These are phyloP conservation scores for Eueremaeus valkanovi DNA, from an alignment of 2,888 invertebrate genomes.

Conservation along the genomic window DNA sequence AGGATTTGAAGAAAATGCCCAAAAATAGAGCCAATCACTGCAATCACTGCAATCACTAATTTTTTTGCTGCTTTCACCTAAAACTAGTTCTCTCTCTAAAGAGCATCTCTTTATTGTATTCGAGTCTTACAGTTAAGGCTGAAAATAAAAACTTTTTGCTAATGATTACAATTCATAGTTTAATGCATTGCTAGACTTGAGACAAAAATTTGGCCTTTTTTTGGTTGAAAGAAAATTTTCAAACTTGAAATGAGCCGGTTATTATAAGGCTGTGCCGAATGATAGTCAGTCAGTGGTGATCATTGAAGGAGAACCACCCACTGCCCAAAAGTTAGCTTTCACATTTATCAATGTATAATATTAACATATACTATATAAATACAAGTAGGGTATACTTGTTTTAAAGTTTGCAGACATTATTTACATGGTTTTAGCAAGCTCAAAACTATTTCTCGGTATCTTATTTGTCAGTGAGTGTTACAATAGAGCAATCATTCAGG, in stretches of 20 bases:
- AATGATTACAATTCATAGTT: slow-evolving; percentile 6
- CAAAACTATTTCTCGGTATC: too few species aligned
- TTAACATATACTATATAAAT: neutral
- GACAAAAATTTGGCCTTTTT: slow-evolving; percentile 5
- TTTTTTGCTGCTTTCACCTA: neutral
- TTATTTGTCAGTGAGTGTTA: too few species aligned
- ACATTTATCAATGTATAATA: neutral
- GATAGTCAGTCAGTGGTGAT: neutral
- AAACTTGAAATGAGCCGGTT: slow-evolving; percentile 11
- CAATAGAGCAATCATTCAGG: too few species aligned
- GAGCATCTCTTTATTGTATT: slow-evolving; percentile 17
- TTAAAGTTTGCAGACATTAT: too few species aligned
- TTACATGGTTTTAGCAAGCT: too few species aligned
- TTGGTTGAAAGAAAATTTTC: neutral
- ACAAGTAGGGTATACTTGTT: too few species aligned
- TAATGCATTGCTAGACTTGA: neutral
- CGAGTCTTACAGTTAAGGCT: neutral
- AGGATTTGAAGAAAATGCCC: neutral
- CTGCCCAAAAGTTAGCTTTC: neutral
- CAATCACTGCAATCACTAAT: neutral
- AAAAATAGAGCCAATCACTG: neutral
- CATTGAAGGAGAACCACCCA: slow-evolving; percentile 18
- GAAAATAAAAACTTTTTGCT: slow-evolving; percentile 14
- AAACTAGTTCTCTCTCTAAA: neutral
- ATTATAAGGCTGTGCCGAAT: slow-evolving; percentile 19